phyloP scores from a whole-genome alignment of 2,888 invertebrate genomes.

The Panorpa germanica region DNA sequence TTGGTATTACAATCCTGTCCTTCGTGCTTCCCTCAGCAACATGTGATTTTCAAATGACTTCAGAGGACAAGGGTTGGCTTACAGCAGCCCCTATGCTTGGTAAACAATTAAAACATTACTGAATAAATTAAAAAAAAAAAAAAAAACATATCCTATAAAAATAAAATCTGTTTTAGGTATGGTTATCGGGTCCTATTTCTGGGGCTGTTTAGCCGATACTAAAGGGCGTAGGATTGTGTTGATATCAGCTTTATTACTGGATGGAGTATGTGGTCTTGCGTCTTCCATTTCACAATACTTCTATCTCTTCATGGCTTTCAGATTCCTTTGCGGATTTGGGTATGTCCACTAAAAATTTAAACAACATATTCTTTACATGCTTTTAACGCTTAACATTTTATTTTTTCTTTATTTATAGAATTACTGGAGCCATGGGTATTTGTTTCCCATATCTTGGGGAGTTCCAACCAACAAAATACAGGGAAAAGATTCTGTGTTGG shows the following conservation, averaged over 20 bases:
- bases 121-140: constrained; percentile 6
- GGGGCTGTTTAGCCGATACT: constrained; percentile 70
- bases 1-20: constrained; percentile 62
- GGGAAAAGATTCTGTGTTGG: constrained; percentile 66
- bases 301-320: constrained; percentile 47
- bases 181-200: constrained; percentile 68
- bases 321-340: constrained; percentile 66
- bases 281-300: constrained; percentile 59
- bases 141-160: too few species aligned
- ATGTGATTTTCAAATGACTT: constrained; percentile 65
- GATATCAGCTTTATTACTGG: constrained; percentile 51
- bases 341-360: constrained; percentile 26
- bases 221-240: constrained; percentile 59
- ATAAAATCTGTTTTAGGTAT: constrained; percentile 33
- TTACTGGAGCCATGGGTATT: constrained; percentile 68
- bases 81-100: constrained; percentile 62
- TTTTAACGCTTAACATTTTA: constrained; percentile 2
- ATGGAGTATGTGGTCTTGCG: constrained; percentile 48
- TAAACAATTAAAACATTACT: constrained; percentile 16
- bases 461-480: constrained; percentile 59
- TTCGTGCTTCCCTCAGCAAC: constrained; percentile 69
- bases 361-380: neutral
- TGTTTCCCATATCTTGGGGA: constrained; percentile 68
- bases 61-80: constrained; percentile 57
- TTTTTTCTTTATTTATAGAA: constrained; percentile 26